A percentile compares a stretch with the other conserved stretches of the same genome.
These are phyloP conservation scores for Gnathonemus longibarbis DNA, from an alignment of 2,113 vertebrate genomes.

Conservation along the genomic window DNA sequence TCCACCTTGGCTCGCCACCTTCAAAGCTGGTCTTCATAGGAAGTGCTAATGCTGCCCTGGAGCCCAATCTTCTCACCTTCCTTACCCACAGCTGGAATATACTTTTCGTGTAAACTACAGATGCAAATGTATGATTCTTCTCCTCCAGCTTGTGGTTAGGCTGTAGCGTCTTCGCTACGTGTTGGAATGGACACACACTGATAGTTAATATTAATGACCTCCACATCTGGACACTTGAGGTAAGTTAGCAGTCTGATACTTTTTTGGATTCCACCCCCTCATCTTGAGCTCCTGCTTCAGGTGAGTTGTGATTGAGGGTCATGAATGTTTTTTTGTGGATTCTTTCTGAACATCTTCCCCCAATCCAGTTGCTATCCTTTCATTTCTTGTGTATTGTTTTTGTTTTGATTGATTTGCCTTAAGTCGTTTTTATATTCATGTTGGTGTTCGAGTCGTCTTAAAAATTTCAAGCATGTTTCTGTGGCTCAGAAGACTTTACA, in stretches of 20 bases:
- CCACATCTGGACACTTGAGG: constrained; percentile 74
- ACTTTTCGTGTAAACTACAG: background rate
- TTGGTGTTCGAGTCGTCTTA: constrained; percentile 51
- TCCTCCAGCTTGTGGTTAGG: background rate
- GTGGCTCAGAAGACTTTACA: constrained; percentile 75
- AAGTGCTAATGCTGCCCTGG: background rate
- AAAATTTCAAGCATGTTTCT: constrained; percentile 68
- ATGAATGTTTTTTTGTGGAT: constrained; percentile 25
- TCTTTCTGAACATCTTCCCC: constrained; percentile 35
- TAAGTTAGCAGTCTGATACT: constrained; percentile 68
- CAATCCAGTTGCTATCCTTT: constrained; percentile 30
- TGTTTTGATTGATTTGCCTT: constrained; percentile 19
- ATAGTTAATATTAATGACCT: constrained; percentile 61
- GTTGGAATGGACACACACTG: constrained; percentile 52
- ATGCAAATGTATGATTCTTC: background rate
- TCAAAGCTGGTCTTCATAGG: background rate
- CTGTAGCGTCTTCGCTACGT: constrained; percentile 40
- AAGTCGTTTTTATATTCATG: constrained; percentile 46
- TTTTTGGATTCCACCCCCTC: constrained; percentile 53
- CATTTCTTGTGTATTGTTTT: constrained; percentile 37
- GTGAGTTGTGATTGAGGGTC: constrained; percentile 27
- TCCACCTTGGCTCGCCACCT: background rate
- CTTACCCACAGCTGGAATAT: background rate
- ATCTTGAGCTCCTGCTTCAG: constrained; percentile 54
- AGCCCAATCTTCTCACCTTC: background rate